Evolutionary conservation across 64 coral and sea anemone species (phyloP).

Genomic region (Exaiptasia diaphana): DNA sequence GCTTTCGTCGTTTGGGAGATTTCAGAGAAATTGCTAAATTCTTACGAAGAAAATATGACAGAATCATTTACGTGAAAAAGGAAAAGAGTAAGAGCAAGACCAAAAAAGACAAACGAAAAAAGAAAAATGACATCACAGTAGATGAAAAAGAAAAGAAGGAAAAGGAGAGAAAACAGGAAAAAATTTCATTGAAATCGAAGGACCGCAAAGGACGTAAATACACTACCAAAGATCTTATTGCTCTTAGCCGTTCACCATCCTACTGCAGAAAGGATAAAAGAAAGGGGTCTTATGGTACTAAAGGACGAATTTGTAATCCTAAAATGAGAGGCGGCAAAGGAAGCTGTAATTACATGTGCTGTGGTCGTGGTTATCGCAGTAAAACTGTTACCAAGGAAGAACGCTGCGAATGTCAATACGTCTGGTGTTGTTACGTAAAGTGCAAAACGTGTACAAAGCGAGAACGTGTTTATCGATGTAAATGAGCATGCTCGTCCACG

Average conservation of each 20-base stretch:
- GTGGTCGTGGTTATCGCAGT: slow-evolving; percentile 33
- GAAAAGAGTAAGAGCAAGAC: background rate
- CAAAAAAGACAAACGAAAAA: slow-evolving; percentile 10
- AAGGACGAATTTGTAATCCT: slow-evolving; percentile 49
- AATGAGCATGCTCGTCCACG: background rate
- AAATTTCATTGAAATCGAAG: slow-evolving; percentile 8
- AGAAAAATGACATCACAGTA: no score
- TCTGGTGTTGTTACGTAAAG: slow-evolving; percentile 68
- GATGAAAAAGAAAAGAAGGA: no score
- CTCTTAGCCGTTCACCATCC: slow-evolving; percentile 49
- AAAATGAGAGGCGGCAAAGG: slow-evolving; percentile 41
- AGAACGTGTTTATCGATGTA: slow-evolving; percentile 14
- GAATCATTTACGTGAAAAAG: slow-evolving; percentile 21
- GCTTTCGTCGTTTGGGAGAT: slow-evolving; percentile 66
- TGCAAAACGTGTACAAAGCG: slow-evolving; percentile 43
- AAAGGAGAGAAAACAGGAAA: no score
- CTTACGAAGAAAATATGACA: slow-evolving; percentile 56
- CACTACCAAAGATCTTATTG: slow-evolving; percentile 43
- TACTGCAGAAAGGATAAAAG: slow-evolving; percentile 33
- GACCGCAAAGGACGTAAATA: slow-evolving; percentile 12
- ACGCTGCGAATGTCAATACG: slow-evolving; percentile 42
- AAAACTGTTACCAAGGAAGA: slow-evolving; percentile 1
- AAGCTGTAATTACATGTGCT: slow-evolving; percentile 74
- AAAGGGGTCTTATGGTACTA: slow-evolving; percentile 55
- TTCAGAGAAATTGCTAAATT: slow-evolving; percentile 47